These are phyloP conservation scores for Phrynocephalus versicolor DNA, from an alignment of 2,113 vertebrate species.

Conservation along the genomic window DNA sequence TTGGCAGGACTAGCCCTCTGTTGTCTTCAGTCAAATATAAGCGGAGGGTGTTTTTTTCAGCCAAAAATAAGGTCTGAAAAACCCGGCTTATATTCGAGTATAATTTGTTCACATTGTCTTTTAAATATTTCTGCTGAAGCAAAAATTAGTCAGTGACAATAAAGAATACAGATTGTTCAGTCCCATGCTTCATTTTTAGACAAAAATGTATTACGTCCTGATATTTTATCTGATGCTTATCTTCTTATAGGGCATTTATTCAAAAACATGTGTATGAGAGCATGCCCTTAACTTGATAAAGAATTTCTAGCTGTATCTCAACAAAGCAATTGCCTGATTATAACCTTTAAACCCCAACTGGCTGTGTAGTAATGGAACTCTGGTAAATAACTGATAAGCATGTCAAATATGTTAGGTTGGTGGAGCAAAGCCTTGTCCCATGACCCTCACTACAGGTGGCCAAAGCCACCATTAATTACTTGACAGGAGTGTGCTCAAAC, in stretches of 20 bases:
- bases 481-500: background rate
- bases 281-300: conserved; percentile 13
- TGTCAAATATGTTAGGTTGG: background rate
- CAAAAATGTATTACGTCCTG: no score
- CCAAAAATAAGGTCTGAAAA: no score
- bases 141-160: background rate
- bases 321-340: background rate
- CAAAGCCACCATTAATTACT: background rate
- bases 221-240: no score
- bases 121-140: background rate
- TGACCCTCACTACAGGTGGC: background rate
- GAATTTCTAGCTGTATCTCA: background rate
- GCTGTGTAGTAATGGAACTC: background rate
- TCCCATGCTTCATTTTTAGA: background rate
- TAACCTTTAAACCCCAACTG: background rate
- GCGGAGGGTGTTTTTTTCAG: no score
- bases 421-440: background rate
- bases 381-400: background rate
- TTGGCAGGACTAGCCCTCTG: no score
- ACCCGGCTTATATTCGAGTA: no score
- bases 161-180: no score
- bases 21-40: no score
- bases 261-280: background rate
- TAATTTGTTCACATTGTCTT: conserved; percentile 12
- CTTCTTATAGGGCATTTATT: background rate